Percentiles rank a stretch among this genome's conserved stretches.
phyloP scores from a whole-genome alignment of 1,140 invertebrate genomes.

The Aphelinus certus region DNA sequence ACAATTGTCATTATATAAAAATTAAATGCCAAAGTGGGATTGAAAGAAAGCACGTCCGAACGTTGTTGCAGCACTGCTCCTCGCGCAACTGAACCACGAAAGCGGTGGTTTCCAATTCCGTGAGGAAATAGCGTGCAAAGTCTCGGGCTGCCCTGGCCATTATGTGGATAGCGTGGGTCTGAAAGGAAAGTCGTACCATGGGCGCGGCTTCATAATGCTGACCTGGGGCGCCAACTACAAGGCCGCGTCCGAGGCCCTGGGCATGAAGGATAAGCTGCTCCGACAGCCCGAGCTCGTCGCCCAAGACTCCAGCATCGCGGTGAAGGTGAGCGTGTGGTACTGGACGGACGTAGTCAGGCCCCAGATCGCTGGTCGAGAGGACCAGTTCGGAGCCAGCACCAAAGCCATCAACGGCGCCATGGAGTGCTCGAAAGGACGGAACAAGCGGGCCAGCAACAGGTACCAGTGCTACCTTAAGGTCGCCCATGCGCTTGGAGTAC shows the following conservation, averaged over 20 bases:
- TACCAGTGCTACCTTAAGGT: constrained; percentile 9
- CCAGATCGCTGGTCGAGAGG: background rate
- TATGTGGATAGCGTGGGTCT: constrained; percentile 15
- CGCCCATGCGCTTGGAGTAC: background rate
- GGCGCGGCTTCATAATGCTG: constrained; percentile 20
- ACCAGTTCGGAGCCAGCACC: constrained; percentile 8
- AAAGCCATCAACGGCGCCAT: constrained; percentile 15
- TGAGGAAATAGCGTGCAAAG: background rate
- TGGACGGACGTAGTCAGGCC: constrained; percentile 11
- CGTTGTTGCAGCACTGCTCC: constrained; percentile 3
- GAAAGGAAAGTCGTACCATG: constrained; percentile 14
- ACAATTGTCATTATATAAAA: background rate
- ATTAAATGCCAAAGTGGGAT: background rate
- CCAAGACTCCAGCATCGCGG: background rate
- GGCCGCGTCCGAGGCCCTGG: background rate
- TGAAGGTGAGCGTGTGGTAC: constrained; percentile 21
- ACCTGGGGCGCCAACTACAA: constrained; percentile 29
- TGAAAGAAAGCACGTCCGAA: too few relatives aligned
- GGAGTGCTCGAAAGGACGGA: background rate
- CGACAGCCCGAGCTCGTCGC: constrained; percentile 10
- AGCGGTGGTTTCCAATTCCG: constrained; percentile 9
- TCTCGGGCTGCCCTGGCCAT: background rate
- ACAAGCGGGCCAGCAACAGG: background rate
- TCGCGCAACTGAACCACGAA: constrained; percentile 16
- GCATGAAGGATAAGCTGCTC: constrained; percentile 12